Evolutionary conservation across 2,113 vertebrate species (phyloP).

Genomic region (Paraplagusia blochii): DNA sequence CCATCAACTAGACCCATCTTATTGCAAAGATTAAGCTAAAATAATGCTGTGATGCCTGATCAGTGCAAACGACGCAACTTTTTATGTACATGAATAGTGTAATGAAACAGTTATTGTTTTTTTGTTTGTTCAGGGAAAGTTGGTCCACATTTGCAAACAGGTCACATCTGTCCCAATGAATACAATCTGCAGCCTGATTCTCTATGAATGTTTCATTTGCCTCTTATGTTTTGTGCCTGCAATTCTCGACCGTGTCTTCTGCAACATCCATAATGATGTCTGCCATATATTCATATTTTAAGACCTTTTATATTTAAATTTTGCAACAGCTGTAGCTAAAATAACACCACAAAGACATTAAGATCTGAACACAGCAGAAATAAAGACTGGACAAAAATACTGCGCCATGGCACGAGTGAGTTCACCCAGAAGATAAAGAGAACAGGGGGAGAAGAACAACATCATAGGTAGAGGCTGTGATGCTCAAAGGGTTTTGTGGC

Average conservation of each 20-base stretch:
- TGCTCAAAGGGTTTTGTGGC: conserved; percentile 47
- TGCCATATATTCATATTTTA: conserved; percentile 37
- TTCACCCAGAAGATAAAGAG: conserved; percentile 38
- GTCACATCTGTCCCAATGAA: conserved; percentile 30
- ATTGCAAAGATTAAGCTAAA: no score
- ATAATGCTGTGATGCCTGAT: no score
- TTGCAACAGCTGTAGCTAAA: conserved; percentile 6
- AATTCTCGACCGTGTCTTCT: conserved; percentile 38
- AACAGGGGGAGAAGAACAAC: conserved; percentile 13
- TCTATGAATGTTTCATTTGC: conserved; percentile 58
- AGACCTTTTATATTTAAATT: conserved; percentile 8
- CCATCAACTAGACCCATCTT: no score
- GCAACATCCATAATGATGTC: no score
- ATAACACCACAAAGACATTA: no score
- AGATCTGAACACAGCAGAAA: conserved; percentile 1
- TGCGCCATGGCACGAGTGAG: conserved; percentile 22
- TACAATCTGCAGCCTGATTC: conserved; percentile 39
- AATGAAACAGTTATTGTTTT: no score
- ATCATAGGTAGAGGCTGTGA: conserved; percentile 21
- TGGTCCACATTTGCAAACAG: conserved; percentile 29
- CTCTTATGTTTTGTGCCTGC: no score
- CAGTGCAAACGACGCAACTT: no score
- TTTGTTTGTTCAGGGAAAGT: no score
- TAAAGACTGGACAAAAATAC: conserved; percentile 17
- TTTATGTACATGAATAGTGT: no score